Conservation (phyloP, 1,140 invertebrate species). For the Leptonema lineaticorne region DNA sequence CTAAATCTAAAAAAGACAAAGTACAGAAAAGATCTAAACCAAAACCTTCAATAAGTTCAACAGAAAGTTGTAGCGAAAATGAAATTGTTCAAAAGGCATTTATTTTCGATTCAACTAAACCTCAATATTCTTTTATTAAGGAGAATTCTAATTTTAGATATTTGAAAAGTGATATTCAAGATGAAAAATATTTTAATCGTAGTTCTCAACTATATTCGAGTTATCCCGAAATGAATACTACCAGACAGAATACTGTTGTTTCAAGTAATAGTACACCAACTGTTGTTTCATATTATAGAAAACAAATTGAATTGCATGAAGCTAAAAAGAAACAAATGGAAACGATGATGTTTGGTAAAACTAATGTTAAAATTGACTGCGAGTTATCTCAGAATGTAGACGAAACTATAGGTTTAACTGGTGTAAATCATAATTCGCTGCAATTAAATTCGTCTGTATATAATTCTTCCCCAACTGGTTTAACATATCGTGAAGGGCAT, state of each 20-base stretch:
- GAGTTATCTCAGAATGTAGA: too few species aligned
- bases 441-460: not conserved
- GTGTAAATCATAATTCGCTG: not conserved
- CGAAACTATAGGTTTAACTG: not conserved
- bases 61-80: constrained; percentile 40
- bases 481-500: not conserved
- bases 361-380: not conserved
- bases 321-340: constrained; percentile 12
- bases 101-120: not conserved
- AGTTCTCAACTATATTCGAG: not conserved
- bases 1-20: constrained; percentile 42
- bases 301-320: constrained; percentile 21
- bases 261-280: not conserved
- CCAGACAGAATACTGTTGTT: not conserved
- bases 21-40: constrained; percentile 37
- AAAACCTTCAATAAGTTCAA: constrained; percentile 30
- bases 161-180: too few species aligned
- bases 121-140: too few species aligned
- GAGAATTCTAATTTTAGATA: too few species aligned
- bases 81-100: constrained; percentile 32
- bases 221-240: not conserved
- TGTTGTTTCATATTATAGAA: constrained; percentile 28
- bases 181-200: too few species aligned
- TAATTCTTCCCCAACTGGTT: not conserved
- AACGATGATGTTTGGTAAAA: not conserved